A percentile compares a stretch with the other conserved stretches of the same genome.
phyloP scores from a whole-genome alignment of 2,113 vertebrate species.

The Pleuronectes platessa region DNA sequence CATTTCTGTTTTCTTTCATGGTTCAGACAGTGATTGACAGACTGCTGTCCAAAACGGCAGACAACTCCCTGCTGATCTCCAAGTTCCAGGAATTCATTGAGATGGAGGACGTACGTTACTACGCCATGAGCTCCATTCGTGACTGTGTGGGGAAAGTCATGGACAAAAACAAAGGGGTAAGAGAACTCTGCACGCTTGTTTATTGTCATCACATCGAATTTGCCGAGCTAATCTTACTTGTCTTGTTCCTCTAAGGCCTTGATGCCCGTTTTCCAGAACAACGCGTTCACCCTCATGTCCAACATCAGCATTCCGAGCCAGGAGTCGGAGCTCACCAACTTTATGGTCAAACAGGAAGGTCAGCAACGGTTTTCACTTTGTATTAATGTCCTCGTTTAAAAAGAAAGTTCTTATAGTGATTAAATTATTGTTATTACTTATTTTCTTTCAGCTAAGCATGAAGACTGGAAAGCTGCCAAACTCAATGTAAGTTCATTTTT shows the following conservation, averaged over 20 bases:
- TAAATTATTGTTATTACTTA: not conserved
- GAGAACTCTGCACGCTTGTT: not conserved
- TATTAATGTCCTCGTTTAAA: not conserved
- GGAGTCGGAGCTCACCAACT: slow-evolving; percentile 79
- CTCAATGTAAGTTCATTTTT: slow-evolving; percentile 82
- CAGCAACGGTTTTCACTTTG: not conserved
- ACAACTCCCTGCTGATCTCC: slow-evolving; percentile 86
- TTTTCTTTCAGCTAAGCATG: slow-evolving; percentile 75
- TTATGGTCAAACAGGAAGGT: slow-evolving; percentile 88
- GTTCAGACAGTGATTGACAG: slow-evolving; percentile 83
- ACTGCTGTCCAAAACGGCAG: slow-evolving; percentile 81
- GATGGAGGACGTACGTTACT: slow-evolving; percentile 90
- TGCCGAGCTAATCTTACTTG: not conserved
- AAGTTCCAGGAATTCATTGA: slow-evolving; percentile 91
- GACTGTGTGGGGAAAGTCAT: slow-evolving; percentile 76
- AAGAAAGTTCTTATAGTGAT: not conserved
- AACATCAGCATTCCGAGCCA: slow-evolving; percentile 86
- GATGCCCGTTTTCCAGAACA: slow-evolving; percentile 84
- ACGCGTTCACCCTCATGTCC: slow-evolving; percentile 86
- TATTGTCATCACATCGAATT: not conserved
- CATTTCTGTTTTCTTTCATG: slow-evolving; percentile 7
- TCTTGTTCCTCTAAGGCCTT: slow-evolving; percentile 61
- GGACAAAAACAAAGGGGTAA: slow-evolving; percentile 85
- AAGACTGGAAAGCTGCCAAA: slow-evolving; percentile 89
- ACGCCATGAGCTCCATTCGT: slow-evolving; percentile 85